Evolutionary conservation across 1,140 invertebrate genomes (phyloP).

Genomic region (Drosophila punjabiensis): DNA sequence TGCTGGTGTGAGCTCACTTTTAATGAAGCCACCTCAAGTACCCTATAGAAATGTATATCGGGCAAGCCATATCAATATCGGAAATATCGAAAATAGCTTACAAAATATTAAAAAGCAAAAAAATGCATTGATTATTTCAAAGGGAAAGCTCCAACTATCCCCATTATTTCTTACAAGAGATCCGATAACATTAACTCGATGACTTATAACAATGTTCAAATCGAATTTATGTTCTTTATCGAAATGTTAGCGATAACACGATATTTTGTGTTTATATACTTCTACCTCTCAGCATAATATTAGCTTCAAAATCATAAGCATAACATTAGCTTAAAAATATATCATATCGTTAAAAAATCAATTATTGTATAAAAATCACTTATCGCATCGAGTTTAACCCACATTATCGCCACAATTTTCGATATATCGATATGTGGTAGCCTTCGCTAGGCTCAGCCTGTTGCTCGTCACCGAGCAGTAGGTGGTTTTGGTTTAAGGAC

Average conservation of each 20-base stretch:
- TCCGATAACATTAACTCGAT: neutral
- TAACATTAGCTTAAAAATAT: neutral
- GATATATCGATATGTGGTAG: neutral
- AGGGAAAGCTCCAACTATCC: accelerated
- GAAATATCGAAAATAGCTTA: neutral
- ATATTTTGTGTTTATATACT: too few species aligned
- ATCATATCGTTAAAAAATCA: neutral
- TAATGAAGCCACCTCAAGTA: slow-evolving; percentile 54
- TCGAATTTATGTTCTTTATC: neutral
- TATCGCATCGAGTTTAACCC: neutral
- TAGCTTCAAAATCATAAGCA: neutral
- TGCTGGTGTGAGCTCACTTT: slow-evolving; percentile 56
- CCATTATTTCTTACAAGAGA: neutral
- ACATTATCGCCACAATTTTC: neutral
- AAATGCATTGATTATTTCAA: neutral
- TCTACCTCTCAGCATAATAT: too few species aligned
- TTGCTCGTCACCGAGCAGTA: slow-evolving; percentile 23
- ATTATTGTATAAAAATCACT: neutral
- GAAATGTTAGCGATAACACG: too few species aligned
- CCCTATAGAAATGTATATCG: neutral
- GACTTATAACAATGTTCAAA: neutral
- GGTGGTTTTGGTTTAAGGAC: slow-evolving; percentile 4
- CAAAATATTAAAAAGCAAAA: neutral
- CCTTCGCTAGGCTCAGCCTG: slow-evolving; percentile 42
- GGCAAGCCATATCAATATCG: neutral